These are phyloP conservation scores for Xenotilapia flavipinnis DNA, from an alignment of 2,113 vertebrate species.

Conservation along the genomic window DNA sequence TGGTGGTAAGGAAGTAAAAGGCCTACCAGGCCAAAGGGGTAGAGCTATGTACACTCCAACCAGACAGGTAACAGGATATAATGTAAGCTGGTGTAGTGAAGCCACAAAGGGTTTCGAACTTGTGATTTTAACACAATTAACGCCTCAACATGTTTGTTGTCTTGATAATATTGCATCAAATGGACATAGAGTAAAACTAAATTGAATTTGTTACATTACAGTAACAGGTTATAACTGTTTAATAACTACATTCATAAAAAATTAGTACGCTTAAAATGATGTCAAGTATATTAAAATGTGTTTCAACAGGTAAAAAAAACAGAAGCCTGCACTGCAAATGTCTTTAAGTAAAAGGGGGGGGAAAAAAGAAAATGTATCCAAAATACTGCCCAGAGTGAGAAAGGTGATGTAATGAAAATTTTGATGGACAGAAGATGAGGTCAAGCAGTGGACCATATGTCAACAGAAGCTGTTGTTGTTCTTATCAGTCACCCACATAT, in stretches of 20 bases:
- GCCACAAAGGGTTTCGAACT: rapidly evolving
- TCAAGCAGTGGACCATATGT: neutral
- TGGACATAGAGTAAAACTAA: neutral
- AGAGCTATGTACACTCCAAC: neutral
- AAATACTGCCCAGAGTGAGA: neutral
- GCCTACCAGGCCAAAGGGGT: rapidly evolving
- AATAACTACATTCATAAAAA: neutral
- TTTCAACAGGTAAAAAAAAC: neutral
- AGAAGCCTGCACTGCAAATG: rapidly evolving
- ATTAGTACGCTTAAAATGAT: rapidly evolving
- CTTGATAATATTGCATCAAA: neutral
- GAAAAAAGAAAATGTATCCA: neutral
- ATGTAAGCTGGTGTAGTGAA: neutral
- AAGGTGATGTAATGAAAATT: neutral
- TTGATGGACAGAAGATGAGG: neutral
- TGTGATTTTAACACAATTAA: neutral
- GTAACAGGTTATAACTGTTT: neutral
- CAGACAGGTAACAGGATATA: neutral
- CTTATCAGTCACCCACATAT: neutral
- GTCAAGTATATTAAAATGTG: neutral
- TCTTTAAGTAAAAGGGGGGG: neutral
- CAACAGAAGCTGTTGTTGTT: neutral
- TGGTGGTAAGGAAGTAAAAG: neutral
- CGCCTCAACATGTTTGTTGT: neutral
- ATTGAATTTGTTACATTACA: neutral